Evolutionary conservation across 2,113 vertebrate species (phyloP).

Genomic region (Piprites chloris): DNA sequence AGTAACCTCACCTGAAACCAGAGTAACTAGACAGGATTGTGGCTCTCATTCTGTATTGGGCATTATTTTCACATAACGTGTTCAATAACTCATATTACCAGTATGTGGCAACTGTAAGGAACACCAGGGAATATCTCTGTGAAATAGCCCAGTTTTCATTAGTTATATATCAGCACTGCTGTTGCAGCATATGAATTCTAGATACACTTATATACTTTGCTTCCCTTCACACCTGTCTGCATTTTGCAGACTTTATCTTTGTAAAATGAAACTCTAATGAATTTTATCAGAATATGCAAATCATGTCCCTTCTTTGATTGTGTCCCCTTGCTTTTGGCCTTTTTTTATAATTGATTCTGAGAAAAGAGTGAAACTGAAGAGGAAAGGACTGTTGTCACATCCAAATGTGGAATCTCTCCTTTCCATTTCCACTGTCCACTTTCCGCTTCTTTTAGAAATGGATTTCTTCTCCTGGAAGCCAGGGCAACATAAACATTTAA

Average conservation of each 20-base stretch:
- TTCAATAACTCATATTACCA: neutral
- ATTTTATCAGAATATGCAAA: neutral
- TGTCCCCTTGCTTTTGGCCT: neutral
- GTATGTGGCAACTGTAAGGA: neutral
- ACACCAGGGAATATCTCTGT: neutral
- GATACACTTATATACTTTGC: neutral
- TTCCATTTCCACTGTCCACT: neutral
- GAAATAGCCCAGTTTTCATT: neutral
- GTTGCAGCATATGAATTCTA: neutral
- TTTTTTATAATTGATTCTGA: neutral
- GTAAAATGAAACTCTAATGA: neutral
- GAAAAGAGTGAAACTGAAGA: neutral
- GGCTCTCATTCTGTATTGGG: neutral
- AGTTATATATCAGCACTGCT: neutral
- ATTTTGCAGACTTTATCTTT: neutral
- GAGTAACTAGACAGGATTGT: neutral
- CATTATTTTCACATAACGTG: neutral
- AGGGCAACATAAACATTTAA: neutral
- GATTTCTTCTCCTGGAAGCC: neutral
- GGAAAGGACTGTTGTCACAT: neutral
- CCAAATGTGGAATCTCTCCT: neutral
- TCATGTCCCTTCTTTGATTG: neutral
- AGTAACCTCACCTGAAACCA: neutral
- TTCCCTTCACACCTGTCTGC: neutral
- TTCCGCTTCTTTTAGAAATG: neutral